Conservation (phyloP, 2,113 vertebrate genomes). For the Brachyistius frenatus region DNA sequence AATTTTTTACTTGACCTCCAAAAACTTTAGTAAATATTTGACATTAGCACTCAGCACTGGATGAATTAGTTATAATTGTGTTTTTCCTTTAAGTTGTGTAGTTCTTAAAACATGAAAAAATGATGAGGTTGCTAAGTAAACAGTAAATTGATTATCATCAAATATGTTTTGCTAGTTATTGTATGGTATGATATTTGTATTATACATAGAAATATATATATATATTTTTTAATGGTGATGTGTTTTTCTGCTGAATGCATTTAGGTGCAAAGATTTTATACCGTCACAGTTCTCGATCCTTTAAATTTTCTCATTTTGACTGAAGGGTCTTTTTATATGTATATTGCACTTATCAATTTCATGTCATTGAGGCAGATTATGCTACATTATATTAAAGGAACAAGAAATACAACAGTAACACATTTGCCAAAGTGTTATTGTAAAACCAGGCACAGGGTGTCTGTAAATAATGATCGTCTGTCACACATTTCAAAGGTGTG, state of each 20-base stretch:
- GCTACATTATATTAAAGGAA: background rate
- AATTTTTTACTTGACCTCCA: constrained; percentile 1
- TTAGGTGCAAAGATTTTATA: background rate
- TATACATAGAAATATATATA: background rate
- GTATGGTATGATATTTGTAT: background rate
- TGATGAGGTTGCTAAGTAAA: background rate
- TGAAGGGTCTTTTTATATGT: background rate
- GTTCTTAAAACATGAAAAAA: background rate
- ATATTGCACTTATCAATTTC: too few relatives aligned
- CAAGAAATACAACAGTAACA: background rate
- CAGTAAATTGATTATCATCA: background rate
- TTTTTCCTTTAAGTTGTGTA: background rate
- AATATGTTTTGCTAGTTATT: constrained; percentile 4
- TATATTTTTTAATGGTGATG: constrained; percentile 2
- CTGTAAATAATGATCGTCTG: background rate
- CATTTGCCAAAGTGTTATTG: background rate
- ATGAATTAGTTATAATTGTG: constrained; percentile 3
- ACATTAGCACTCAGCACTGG: background rate
- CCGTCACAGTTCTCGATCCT: too few relatives aligned
- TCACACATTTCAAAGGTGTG: background rate
- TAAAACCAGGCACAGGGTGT: background rate
- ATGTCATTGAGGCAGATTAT: too few relatives aligned
- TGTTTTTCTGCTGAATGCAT: background rate
- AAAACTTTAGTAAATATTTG: background rate
- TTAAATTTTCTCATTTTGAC: background rate